Base-by-base conservation (phyloP, 1,140 invertebrate genomes). In the Aleiodes sp. region DNA sequence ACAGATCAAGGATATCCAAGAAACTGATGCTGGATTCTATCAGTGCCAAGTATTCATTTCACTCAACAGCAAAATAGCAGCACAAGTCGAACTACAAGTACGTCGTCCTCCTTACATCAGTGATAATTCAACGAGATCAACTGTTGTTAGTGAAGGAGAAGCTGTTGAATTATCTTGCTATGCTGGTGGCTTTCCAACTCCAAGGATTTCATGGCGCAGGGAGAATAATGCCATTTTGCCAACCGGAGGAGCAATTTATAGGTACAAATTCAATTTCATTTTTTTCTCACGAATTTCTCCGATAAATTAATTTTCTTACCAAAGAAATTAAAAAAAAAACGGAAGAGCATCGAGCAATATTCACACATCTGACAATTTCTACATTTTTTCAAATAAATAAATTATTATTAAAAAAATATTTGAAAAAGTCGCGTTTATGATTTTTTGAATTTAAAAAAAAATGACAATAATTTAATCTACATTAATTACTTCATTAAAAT, bases 211-310 rank as follows among this genome's bases (percentile, higher is more conserved):
- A 9, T 98, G 96, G 96, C 89, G 95, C 72, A 88, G 96, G 73
- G 94, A 97, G 85, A 97, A 97, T 81, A 96, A 97, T 86, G 95
- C 94, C 46, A 92, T 97, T 72, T 85, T 98, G 73, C 94, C 96
- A 4, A 96, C 94, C 21, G 95, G 95, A 72, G 93, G 92, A 41
- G 94, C 93, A 0, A 92, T 94, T 74, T 93, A 91, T 78, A 83
- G 87, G 88, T 89, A 80, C 1, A 26, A 35, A 35, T 37, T 7
- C 8, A 37, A 29, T 24, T n/a, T 28, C 14, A 46, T 39, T 21
- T 33, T 57, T 68, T 59, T 16, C 31, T 61, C 19, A 3, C 2
- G 6, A 29, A 4, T 61, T n/a, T n/a, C n/a, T n/a, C n/a, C 63
- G 28, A 43, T 24, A 0, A 0, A 24, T 14, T 19, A 61, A 39